A percentile compares a stretch with the other conserved stretches of the same genome.
Evolutionary conservation across 2,797 vertebrate species (phyloP).

Genomic region (Pristis pectinata): DNA sequence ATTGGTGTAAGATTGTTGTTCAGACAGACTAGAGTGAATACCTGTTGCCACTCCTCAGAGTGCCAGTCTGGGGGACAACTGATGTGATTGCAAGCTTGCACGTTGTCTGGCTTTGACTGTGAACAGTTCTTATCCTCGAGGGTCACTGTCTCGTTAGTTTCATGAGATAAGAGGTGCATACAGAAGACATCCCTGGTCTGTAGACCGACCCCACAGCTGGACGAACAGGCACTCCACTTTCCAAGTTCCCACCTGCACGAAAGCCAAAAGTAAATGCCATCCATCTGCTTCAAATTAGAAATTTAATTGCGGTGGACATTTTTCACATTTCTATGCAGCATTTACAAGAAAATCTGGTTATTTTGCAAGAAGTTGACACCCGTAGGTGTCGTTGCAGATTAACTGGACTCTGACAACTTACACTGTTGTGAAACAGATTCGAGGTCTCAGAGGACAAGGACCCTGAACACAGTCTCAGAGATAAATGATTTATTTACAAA

Average conservation of each 20-base stretch:
- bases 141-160: conserved; percentile 66
- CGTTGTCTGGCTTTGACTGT: conserved; percentile 67
- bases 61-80: conserved; percentile 89
- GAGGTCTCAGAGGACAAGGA: too few species aligned
- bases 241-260: conserved; percentile 79
- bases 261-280: neutral
- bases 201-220: conserved; percentile 85
- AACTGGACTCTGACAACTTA: too few species aligned
- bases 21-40: conserved; percentile 46
- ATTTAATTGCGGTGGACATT: neutral
- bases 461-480: too few species aligned
- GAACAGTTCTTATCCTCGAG: conserved; percentile 71
- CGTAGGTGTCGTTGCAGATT: too few species aligned
- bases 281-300: conserved; percentile 1
- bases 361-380: neutral
- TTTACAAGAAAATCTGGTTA: conserved; percentile 8
- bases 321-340: neutral
- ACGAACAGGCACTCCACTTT: conserved; percentile 82
- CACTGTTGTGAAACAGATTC: too few species aligned
- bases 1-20: neutral
- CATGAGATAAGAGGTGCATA: conserved; percentile 64
- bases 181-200: conserved; percentile 80
- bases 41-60: conserved; percentile 74
- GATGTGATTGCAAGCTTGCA: conserved; percentile 89
- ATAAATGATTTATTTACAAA: too few species aligned